These are phyloP conservation scores for Pipa parva DNA, from an alignment of 2,113 vertebrate genomes.

Conservation along the genomic window DNA sequence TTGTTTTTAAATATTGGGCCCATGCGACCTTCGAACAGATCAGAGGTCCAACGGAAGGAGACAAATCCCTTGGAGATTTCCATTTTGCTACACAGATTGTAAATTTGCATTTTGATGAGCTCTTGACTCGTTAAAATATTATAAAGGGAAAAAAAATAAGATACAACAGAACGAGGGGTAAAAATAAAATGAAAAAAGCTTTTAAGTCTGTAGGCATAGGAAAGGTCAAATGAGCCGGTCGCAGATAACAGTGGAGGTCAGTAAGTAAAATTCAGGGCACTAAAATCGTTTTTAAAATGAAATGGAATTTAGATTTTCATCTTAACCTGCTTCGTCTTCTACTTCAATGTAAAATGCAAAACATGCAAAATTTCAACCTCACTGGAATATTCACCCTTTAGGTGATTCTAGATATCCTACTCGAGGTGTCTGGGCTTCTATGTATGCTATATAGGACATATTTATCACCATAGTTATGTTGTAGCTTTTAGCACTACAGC, in stretches of 20 bases:
- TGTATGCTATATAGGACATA: too few relatives aligned
- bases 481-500: too few relatives aligned
- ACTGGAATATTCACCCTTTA: too few relatives aligned
- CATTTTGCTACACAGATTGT: background rate
- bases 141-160: conserved; percentile 47
- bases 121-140: conserved; percentile 52
- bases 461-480: too few relatives aligned
- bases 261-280: conserved; percentile 11
- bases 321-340: conserved; percentile 18
- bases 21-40: background rate
- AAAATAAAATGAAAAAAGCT: background rate
- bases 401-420: background rate
- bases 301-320: conserved; percentile 28
- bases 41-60: background rate
- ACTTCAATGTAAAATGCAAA: background rate
- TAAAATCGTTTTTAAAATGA: conserved; percentile 44
- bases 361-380: too few relatives aligned
- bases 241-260: conserved; percentile 45
- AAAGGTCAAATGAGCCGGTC: conserved; percentile 46
- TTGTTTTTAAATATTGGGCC: background rate
- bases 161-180: conserved; percentile 44
- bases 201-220: conserved; percentile 48
- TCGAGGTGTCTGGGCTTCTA: background rate
- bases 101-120: conserved; percentile 56
- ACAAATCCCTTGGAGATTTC: conserved; percentile 1